phyloP scores from a whole-genome alignment of 2,797 vertebrate genomes.

The Microctenopoma stevenorrisi region DNA sequence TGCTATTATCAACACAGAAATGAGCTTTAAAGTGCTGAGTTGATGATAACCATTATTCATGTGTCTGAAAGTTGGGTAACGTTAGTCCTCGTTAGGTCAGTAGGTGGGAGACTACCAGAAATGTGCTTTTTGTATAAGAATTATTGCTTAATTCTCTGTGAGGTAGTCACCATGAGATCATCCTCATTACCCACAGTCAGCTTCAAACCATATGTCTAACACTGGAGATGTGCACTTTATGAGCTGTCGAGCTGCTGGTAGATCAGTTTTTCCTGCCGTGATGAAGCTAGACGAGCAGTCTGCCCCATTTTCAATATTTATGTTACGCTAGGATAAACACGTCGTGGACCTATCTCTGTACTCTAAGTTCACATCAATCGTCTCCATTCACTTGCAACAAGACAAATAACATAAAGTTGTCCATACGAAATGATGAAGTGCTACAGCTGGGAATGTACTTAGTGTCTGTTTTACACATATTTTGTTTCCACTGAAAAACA shows the following conservation, averaged over 20 bases:
- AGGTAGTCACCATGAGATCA: no score
- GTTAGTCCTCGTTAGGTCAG: no score
- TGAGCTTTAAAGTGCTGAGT: no score
- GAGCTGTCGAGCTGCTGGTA: background rate
- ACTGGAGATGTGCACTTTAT: background rate
- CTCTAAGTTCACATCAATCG: background rate
- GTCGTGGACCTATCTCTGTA: background rate
- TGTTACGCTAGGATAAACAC: background rate
- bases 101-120: no score
- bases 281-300: background rate
- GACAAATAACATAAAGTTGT: background rate
- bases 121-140: no score
- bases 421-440: background rate
- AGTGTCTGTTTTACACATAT: background rate
- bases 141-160: no score
- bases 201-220: background rate
- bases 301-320: background rate
- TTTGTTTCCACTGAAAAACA: constrained; percentile 1
- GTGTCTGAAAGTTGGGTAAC: no score
- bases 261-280: background rate
- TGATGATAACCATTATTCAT: no score
- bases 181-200: background rate
- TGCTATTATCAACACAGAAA: no score
- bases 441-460: background rate
- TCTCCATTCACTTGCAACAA: background rate